Evolutionary conservation across 2,797 vertebrate genomes (phyloP).

Genomic region (Alfaro cultratus): DNA sequence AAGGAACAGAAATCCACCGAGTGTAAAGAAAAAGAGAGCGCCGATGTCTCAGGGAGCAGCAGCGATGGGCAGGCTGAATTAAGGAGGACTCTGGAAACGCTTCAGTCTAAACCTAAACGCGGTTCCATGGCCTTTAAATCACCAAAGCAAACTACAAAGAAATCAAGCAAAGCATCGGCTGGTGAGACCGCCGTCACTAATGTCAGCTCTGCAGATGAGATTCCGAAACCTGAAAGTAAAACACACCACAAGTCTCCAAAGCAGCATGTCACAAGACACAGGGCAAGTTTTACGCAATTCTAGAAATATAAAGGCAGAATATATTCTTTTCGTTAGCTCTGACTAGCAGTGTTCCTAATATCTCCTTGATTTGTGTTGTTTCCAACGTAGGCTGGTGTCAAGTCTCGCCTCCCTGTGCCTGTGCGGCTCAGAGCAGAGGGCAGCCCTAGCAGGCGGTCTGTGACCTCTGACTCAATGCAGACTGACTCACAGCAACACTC

Average conservation of each 20-base stretch:
- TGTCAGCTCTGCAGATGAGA: conserved; percentile 56
- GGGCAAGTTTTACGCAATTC: conserved; percentile 57
- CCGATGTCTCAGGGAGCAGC: conserved; percentile 75
- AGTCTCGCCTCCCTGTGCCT: conserved; percentile 86
- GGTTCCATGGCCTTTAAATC: conserved; percentile 70
- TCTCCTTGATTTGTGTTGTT: conserved; percentile 23
- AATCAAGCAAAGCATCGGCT: conserved; percentile 40
- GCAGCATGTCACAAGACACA: conserved; percentile 53
- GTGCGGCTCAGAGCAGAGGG: conserved; percentile 68
- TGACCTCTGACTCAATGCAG: conserved; percentile 34
- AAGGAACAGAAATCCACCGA: conserved; percentile 78
- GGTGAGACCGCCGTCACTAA: conserved; percentile 49
- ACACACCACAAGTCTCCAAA: conserved; percentile 40
- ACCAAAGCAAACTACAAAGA: conserved; percentile 71
- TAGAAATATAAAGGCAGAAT: not conserved
- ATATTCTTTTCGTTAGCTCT: not conserved
- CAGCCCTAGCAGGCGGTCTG: conserved; percentile 31
- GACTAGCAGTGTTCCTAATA: conserved; percentile 2
- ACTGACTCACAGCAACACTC: conserved; percentile 36
- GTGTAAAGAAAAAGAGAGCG: conserved; percentile 78
- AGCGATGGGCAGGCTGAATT: conserved; percentile 79
- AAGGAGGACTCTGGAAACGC: conserved; percentile 75
- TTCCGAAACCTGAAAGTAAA: conserved; percentile 33
- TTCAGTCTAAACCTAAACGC: conserved; percentile 74
- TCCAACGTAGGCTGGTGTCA: conserved; percentile 75